Percentiles rank a stretch among this genome's conserved stretches.
Conservation (phyloP, 2,888 invertebrate species). For the Megamerina dolium region DNA sequence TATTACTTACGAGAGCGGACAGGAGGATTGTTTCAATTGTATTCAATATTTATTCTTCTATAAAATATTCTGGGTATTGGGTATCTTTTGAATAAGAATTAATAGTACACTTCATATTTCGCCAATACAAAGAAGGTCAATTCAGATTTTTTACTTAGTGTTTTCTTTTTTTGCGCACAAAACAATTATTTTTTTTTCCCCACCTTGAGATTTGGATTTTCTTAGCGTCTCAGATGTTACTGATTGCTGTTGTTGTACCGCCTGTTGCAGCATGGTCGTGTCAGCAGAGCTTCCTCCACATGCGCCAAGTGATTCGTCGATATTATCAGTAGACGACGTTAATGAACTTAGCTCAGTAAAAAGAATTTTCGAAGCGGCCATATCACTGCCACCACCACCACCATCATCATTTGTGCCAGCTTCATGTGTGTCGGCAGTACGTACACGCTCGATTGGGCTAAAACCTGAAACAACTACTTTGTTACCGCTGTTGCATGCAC, state of each 20-base stretch:
- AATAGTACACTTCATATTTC: no score
- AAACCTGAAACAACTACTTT: constrained; percentile 28
- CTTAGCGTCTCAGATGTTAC: constrained; percentile 59
- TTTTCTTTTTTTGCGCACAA: no score
- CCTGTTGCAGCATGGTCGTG: constrained; percentile 25
- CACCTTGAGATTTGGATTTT: constrained; percentile 92
- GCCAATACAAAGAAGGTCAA: no score
- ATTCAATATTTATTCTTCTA: no score
- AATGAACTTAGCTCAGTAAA: constrained; percentile 22
- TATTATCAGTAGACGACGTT: constrained; percentile 18
- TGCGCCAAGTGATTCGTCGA: constrained; percentile 16
- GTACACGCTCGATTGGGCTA: constrained; percentile 24
- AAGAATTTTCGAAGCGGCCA: constrained; percentile 13
- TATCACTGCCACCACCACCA: constrained; percentile 11
- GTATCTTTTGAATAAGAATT: no score
- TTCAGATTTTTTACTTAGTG: no score
- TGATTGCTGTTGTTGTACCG: constrained; percentile 38
- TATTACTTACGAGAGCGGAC: no score
- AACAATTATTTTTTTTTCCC: no score
- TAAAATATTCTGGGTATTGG: no score
- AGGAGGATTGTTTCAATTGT: no score
- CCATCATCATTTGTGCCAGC: constrained; percentile 13
- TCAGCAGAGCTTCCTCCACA: constrained; percentile 20
- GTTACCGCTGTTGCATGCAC: constrained; percentile 21
- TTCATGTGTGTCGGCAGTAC: constrained; percentile 16